Evolutionary conservation across 30 jellyfish, hydroid and myxozoan genomes (phyloP).

Genomic region (Sanderia malayensis): DNA sequence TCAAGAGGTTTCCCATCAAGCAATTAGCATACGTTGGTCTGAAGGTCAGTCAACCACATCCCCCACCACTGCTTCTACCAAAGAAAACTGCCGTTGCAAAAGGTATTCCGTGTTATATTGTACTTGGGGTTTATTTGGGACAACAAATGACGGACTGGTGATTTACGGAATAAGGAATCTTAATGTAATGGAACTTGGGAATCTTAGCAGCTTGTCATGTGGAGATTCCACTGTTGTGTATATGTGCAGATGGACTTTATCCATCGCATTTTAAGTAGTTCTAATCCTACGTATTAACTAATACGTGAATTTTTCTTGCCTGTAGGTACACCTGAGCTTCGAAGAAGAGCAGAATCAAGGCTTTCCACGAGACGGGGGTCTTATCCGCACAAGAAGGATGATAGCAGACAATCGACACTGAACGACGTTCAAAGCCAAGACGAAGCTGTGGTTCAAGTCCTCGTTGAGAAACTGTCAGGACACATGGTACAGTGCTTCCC

Average conservation of each 20-base stretch:
- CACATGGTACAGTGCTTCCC: conserved; percentile 66
- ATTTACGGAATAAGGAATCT: no score
- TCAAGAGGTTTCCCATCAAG: conserved; percentile 58
- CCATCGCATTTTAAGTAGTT: no score
- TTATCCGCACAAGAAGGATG: not conserved
- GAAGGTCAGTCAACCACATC: conserved; percentile 3
- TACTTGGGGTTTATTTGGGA: no score
- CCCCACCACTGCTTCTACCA: not conserved
- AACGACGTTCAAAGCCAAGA: conserved; percentile 19
- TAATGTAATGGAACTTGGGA: no score
- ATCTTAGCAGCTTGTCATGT: no score
- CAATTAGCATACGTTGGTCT: conserved; percentile 32
- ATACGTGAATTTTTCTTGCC: no score
- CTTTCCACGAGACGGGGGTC: not conserved
- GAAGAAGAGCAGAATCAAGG: no score
- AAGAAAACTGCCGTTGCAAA: not conserved
- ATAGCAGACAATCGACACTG: not conserved
- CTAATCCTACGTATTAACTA: no score
- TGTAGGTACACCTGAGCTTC: not conserved
- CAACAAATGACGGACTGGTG: no score
- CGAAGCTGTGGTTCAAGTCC: conserved; percentile 11
- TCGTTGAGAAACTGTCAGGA: conserved; percentile 30
- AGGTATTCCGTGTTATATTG: no score
- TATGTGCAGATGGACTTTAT: no score
- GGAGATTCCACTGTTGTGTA: no score